These are phyloP conservation scores for Blastomussa wellsi DNA, from an alignment of 92 coral and sea anemone species.

Conservation along the genomic window DNA sequence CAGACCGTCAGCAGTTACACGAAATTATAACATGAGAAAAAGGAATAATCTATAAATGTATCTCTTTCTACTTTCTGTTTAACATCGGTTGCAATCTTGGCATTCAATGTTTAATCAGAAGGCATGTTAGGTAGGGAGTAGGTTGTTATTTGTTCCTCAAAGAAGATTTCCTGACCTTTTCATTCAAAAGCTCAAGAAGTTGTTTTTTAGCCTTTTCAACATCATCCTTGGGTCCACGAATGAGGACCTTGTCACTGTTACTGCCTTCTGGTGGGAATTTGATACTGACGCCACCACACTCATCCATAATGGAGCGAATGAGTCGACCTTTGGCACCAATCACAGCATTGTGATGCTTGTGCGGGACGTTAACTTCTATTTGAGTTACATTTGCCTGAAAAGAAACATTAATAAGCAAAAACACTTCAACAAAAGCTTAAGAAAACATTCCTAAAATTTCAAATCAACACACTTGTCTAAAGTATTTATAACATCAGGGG, in stretches of 20 bases:
- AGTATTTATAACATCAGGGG: no score
- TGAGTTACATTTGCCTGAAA: conserved; percentile 89
- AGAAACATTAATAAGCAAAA: neutral
- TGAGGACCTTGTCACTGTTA: conserved; percentile 87
- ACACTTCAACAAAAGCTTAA: neutral
- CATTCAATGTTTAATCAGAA: neutral
- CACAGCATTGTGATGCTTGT: conserved; percentile 90
- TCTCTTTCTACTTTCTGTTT: neutral
- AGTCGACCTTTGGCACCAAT: conserved; percentile 98
- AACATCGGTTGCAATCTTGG: neutral
- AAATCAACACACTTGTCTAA: neutral
- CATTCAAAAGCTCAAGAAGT: conserved; percentile 79
- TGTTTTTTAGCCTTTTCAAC: conserved; percentile 97
- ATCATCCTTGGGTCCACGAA: conserved; percentile 98
- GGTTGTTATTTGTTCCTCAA: neutral
- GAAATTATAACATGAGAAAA: no score
- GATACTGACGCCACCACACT: conserved; percentile 97
- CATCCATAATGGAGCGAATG: conserved; percentile 98
- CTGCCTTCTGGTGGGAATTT: conserved; percentile 97
- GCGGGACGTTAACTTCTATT: conserved; percentile 74
- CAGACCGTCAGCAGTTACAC: no score
- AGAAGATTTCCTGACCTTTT: conserved; percentile 65
- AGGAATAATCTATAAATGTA: neutral
- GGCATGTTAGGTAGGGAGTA: neutral
- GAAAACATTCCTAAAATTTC: neutral